A percentile compares a stretch with the other conserved stretches of the same genome.
Evolutionary conservation across 2,113 vertebrate species (phyloP).

Genomic region (Pachycephala philippinensis): DNA sequence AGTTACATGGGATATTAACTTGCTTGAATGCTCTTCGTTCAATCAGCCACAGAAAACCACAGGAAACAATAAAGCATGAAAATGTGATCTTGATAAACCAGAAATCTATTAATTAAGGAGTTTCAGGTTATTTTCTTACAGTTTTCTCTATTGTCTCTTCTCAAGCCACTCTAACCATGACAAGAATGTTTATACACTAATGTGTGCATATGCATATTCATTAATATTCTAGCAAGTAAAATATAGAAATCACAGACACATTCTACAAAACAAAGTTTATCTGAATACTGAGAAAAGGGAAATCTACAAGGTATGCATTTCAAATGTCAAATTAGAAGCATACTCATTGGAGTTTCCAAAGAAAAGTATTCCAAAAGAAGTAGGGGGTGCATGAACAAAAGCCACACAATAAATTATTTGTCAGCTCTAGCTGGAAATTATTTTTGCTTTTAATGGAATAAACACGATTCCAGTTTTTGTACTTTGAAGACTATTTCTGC

Average conservation of each 20-base stretch:
- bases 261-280: neutral
- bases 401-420: neutral
- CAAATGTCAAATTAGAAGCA: neutral
- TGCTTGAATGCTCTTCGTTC: neutral
- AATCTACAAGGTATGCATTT: neutral
- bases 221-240: neutral
- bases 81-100: neutral
- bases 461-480: neutral
- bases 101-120: neutral
- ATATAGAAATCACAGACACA: neutral
- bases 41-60: neutral
- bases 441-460: neutral
- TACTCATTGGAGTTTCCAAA: neutral
- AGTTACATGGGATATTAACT: neutral
- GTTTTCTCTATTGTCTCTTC: neutral
- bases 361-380: neutral
- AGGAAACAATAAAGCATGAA: neutral
- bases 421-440: neutral
- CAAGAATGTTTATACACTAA: neutral
- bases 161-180: neutral
- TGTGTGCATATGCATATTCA: neutral
- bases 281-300: neutral
- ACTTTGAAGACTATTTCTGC: neutral
- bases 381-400: neutral
- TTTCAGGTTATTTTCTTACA: neutral